phyloP scores from a whole-genome alignment of 2,113 vertebrate genomes.

The Setophaga petechia region DNA sequence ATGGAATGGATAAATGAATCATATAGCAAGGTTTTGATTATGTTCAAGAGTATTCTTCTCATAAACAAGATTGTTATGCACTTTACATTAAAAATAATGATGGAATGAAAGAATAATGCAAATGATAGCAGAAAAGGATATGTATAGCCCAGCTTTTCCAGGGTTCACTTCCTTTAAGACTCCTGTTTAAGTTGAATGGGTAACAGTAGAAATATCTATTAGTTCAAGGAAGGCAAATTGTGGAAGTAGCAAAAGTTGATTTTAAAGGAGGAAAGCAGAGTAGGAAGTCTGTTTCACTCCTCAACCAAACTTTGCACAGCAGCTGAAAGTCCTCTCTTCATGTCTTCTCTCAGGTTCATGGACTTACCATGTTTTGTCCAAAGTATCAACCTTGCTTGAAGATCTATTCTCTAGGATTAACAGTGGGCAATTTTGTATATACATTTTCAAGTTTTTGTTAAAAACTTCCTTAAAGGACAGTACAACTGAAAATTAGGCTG shows the following conservation, averaged over 20 bases:
- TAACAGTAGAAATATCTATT: not conserved
- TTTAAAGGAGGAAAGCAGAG: not conserved
- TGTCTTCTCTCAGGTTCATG: not conserved
- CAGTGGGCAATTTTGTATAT: not conserved
- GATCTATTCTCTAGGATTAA: not conserved
- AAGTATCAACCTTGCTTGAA: not conserved
- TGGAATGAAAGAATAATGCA: not conserved
- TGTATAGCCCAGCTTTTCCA: not conserved
- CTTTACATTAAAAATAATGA: not conserved
- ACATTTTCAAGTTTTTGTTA: not conserved
- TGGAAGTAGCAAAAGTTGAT: not conserved
- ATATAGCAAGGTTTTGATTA: constrained; percentile 47
- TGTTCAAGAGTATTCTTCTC: not conserved
- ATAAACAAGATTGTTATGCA: not conserved
- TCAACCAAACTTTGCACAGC: not conserved
- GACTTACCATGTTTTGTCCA: not conserved
- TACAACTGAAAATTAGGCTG: not conserved
- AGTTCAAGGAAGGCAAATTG: not conserved
- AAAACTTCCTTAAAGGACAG: not conserved
- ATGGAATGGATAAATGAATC: constrained; percentile 32
- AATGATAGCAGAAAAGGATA: not conserved
- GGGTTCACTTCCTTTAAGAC: not conserved
- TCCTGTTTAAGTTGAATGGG: not conserved
- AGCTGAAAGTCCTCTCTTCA: not conserved
- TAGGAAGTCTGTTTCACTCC: not conserved